Evolutionary conservation across 1,140 invertebrate species (phyloP).

Genomic region (Lerema accius): DNA sequence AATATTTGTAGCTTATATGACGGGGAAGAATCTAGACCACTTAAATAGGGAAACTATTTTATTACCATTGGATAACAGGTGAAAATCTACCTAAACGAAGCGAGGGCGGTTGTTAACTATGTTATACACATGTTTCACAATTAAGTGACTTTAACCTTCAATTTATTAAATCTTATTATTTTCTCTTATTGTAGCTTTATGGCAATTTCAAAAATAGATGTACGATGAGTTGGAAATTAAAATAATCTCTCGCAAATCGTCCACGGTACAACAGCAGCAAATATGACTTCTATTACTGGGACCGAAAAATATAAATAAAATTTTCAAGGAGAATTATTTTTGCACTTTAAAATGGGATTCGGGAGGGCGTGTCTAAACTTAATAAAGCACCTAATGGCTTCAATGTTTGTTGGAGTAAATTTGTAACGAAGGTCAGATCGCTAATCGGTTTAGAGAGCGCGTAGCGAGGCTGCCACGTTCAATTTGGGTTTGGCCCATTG

Average conservation of each 20-base stretch:
- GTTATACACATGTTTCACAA: too few species aligned
- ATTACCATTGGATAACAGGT: too few species aligned
- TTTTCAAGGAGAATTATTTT: conserved; percentile 18
- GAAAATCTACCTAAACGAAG: too few species aligned
- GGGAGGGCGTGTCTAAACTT: conserved; percentile 23
- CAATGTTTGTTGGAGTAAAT: conserved; percentile 22
- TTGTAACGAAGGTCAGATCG: conserved; percentile 26
- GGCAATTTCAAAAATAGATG: too few species aligned
- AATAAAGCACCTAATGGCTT: conserved; percentile 24
- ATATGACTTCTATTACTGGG: not conserved
- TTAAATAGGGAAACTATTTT: too few species aligned
- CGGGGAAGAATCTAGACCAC: too few species aligned
- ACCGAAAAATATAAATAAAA: conserved; percentile 1
- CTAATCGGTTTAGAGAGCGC: conserved; percentile 22
- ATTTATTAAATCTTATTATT: too few species aligned
- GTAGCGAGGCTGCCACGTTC: conserved; percentile 12
- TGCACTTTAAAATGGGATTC: conserved; percentile 19
- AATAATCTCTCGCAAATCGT: not conserved
- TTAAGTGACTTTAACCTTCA: too few species aligned
- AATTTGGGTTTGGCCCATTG: conserved; percentile 25
- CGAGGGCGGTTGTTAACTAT: too few species aligned
- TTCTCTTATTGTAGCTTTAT: too few species aligned
- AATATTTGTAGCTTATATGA: too few species aligned
- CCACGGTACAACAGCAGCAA: not conserved
- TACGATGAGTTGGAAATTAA: too few species aligned